phyloP scores from a whole-genome alignment of 2,113 vertebrate genomes.

The Ciconia stormi region DNA sequence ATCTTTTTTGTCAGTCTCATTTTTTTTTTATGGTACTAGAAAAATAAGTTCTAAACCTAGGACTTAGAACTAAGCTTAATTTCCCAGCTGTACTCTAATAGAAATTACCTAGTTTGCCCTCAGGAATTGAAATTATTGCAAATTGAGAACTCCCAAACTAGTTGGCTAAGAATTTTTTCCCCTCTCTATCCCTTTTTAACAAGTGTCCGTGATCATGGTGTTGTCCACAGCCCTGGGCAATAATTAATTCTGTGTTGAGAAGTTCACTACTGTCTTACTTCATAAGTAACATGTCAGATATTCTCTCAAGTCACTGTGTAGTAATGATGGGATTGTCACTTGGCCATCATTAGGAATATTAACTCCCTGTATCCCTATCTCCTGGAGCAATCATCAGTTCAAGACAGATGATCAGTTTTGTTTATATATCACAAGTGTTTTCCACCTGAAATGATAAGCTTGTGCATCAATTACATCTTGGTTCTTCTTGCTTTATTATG shows the following conservation, averaged over 20 bases:
- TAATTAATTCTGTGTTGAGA: background rate
- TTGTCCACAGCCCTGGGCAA: background rate
- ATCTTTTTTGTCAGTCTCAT: background rate
- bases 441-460: background rate
- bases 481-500: background rate
- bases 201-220: background rate
- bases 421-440: background rate
- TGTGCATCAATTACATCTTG: background rate
- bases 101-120: background rate
- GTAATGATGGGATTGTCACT: background rate
- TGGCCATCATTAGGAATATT: background rate
- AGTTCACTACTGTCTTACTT: background rate
- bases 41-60: background rate
- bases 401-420: background rate
- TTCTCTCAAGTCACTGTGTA: background rate
- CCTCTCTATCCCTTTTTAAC: background rate
- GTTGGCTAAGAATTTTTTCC: background rate
- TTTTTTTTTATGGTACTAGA: background rate
- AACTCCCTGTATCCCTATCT: background rate
- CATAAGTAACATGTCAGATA: background rate
- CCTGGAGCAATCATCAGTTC: background rate
- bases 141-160: background rate
- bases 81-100: background rate
- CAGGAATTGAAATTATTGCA: background rate
- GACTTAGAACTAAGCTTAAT: background rate